Evolutionary conservation across 2,797 vertebrate genomes (phyloP).

Genomic region (Crocidura indochinensis): DNA sequence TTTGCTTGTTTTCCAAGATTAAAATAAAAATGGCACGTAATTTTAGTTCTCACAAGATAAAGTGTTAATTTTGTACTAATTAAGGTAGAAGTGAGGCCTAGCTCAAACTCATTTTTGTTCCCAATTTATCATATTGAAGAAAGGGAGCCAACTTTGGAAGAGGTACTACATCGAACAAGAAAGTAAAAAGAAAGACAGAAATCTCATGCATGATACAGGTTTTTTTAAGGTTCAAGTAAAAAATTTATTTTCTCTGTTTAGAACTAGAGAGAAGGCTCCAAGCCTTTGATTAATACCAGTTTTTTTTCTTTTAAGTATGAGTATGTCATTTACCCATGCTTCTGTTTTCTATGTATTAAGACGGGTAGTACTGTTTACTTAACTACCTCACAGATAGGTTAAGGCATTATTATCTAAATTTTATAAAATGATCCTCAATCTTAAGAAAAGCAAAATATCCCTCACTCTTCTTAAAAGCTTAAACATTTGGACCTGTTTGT

Average conservation of each 20-base stretch:
- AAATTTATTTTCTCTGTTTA: constrained; percentile 62
- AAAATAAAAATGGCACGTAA: constrained; percentile 84
- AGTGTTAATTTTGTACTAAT: constrained; percentile 83
- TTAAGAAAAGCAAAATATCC: no score
- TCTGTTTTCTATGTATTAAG: constrained; percentile 70
- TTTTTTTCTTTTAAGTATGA: no score
- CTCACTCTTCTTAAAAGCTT: constrained; percentile 69
- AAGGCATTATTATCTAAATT: no score
- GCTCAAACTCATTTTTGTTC: no score
- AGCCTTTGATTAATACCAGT: constrained; percentile 41
- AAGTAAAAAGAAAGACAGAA: background rate
- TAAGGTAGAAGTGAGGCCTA: no score
- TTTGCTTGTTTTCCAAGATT: constrained; percentile 77
- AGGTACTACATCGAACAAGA: no score
- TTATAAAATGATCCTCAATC: no score
- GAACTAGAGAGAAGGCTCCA: constrained; percentile 42
- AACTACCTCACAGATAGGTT: constrained; percentile 85
- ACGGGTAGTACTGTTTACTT: constrained; percentile 82
- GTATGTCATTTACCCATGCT: no score
- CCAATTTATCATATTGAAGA: no score
- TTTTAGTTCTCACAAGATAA: constrained; percentile 79
- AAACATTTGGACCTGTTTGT: constrained; percentile 64
- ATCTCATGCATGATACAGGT: constrained; percentile 43
- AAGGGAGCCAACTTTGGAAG: no score
- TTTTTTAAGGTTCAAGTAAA: constrained; percentile 21